Evolutionary conservation across 2,113 vertebrate species (phyloP), one percentile per base, ranked within the genome.

Genomic region (Ovis aries): DNA sequence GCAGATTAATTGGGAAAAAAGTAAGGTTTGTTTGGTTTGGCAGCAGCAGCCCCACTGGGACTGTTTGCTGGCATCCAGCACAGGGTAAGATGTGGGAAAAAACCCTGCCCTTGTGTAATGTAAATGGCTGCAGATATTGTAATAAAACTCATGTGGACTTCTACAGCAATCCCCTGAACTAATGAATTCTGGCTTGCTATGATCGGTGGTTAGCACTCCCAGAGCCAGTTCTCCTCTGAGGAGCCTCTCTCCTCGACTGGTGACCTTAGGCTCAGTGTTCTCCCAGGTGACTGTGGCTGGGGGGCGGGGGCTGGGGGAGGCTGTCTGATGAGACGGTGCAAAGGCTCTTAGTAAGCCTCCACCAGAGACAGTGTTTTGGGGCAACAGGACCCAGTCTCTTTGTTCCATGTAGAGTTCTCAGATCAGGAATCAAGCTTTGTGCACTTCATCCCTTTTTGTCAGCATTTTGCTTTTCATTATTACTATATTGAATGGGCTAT

Each of bases 21-120:
- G 43, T n/a, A 92, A 43, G 6, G 85, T 95, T 53, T 96, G 93
- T 96, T 88, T 93, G 87, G 74, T 64, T 97, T 88, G 45, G 80
- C 64, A 97, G 50, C 80, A 92, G 81, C 25, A 87, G 40, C 74
- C 80, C 81, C 67, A 31, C 3, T 16, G 78, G 90, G 90, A 48
- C 45, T 94, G 67, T 95, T 90, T 77, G 31, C 83, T 55, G 67
- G 43, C 45, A 71, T 81, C 88, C 59, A 78, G 57, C 62, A 78
- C 1, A 6, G 94, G 67, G 15, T 59, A 36, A 36, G 67, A 45
- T 27, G 13, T 1, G 40, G 81, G 85, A 85, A 95, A 90, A 96
- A 94, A 45, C 74, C 90, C 33, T 55, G 83, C 17, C 43, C 4
- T 81, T 19, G 29, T 53, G 48, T 74, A 78, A 71, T 27, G 3